phyloP scores from a whole-genome alignment of 2,113 vertebrate species.

The Aegithalos caudatus region DNA sequence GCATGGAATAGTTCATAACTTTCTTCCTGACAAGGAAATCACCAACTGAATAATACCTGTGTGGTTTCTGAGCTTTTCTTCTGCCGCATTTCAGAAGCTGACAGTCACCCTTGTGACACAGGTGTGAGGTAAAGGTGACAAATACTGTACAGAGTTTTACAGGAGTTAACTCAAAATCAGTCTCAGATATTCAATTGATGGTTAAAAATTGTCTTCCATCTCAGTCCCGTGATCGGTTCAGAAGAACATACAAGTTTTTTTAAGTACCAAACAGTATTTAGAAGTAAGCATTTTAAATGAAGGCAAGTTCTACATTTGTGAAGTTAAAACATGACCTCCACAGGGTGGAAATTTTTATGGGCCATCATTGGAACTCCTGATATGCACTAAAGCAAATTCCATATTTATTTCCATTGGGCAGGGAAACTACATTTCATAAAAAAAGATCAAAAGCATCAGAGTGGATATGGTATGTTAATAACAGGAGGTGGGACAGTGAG shows the following conservation, averaged over 20 bases:
- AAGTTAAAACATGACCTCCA: constrained; percentile 41
- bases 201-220: not conserved
- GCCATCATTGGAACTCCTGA: constrained; percentile 62
- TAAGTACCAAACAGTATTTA: constrained; percentile 37
- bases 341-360: constrained; percentile 22
- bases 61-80: not conserved
- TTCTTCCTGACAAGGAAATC: not conserved
- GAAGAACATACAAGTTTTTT: not conserved
- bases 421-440: constrained; percentile 66
- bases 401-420: constrained; percentile 68
- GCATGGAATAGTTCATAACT: not conserved
- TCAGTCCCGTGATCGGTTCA: not conserved
- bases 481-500: constrained; percentile 57
- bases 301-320: constrained; percentile 48
- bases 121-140: not conserved
- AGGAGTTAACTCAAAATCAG: not conserved
- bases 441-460: constrained; percentile 62
- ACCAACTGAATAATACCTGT: not conserved
- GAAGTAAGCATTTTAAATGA: constrained; percentile 59
- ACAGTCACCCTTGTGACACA: not conserved
- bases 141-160: not conserved
- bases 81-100: not conserved
- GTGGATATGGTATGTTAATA: constrained; percentile 64
- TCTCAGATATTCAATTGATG: not conserved
- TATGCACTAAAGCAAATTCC: constrained; percentile 63